A percentile compares a stretch with the other conserved stretches of the same genome.
Evolutionary conservation across 1,140 invertebrate genomes (phyloP).

Genomic region (Calliopsis andreniformis): DNA sequence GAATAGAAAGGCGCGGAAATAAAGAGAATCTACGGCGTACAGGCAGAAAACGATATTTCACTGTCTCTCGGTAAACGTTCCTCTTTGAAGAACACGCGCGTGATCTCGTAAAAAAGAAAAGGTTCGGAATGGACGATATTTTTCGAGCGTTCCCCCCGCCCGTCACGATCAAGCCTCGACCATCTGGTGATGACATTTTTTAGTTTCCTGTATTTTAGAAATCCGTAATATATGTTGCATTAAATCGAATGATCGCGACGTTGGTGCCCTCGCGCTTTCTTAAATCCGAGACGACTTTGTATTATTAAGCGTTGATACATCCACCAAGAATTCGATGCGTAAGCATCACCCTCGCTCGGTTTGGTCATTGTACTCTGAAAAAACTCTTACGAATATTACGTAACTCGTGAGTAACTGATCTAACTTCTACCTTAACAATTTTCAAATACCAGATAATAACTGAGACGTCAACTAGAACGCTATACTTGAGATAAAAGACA

Average conservation of each 20-base stretch:
- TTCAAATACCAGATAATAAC: too few relatives aligned
- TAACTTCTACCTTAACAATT: too few relatives aligned
- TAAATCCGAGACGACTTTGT: neutral
- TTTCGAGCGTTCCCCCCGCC: constrained; percentile 22
- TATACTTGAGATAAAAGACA: neutral
- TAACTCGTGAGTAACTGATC: too few relatives aligned
- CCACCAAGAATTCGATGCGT: neutral
- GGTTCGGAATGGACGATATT: constrained; percentile 35
- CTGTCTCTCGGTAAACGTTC: constrained; percentile 28
- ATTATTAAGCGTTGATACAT: constrained; percentile 41
- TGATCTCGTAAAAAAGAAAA: constrained; percentile 20
- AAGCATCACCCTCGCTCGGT: neutral
- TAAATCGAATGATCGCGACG: neutral
- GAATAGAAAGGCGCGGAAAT: constrained; percentile 46
- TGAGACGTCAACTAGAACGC: too few relatives aligned
- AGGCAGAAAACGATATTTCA: constrained; percentile 49
- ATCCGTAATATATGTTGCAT: neutral
- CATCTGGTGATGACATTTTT: constrained; percentile 36
- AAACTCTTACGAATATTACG: too few relatives aligned
- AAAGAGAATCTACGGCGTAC: constrained; percentile 26
- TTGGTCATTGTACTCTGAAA: too few relatives aligned
- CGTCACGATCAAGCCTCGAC: constrained; percentile 13
- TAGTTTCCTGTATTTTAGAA: neutral
- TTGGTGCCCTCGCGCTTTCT: neutral
- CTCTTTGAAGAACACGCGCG: constrained; percentile 18